Conservation (phyloP, 2,113 vertebrate species). For the Scortum barcoo region DNA sequence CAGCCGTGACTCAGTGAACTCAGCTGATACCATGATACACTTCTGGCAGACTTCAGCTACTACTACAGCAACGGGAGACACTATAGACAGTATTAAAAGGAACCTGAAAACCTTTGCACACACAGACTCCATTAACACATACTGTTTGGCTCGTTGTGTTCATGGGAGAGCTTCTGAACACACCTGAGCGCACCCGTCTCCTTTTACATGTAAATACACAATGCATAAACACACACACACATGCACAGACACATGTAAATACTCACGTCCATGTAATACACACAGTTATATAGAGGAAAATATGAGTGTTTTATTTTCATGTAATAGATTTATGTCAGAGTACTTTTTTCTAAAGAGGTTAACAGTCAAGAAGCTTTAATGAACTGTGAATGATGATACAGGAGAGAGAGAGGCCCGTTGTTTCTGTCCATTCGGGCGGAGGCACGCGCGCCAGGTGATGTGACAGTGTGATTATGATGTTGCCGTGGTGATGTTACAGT, state of each 20-base stretch:
- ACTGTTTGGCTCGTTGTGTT: conserved; percentile 33
- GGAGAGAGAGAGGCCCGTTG: conserved; percentile 45
- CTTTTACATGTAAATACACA: conserved; percentile 68
- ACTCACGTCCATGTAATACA: conserved; percentile 62
- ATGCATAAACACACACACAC: conserved; percentile 48
- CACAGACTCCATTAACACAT: conserved; percentile 44
- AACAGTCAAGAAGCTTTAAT: conserved; percentile 86
- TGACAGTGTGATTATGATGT: conserved; percentile 77
- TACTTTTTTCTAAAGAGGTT: conserved; percentile 81
- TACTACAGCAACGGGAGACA: conserved; percentile 53
- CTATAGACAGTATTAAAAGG: conserved; percentile 70
- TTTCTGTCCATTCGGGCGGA: conserved; percentile 6
- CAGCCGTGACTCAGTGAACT: background rate
- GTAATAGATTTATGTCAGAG: conserved; percentile 85
- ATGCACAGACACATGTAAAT: conserved; percentile 70
- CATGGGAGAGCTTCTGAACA: conserved; percentile 14
- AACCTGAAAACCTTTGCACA: conserved; percentile 65
- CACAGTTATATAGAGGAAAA: conserved; percentile 76
- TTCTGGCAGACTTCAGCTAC: conserved; percentile 32
- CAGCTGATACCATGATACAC: background rate
- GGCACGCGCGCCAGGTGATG: conserved; percentile 21
- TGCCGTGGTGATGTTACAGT: conserved; percentile 80
- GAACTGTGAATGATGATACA: conserved; percentile 85
- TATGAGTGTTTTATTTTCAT: conserved; percentile 84
- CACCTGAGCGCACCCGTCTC: conserved; percentile 14